These are phyloP conservation scores for Dimorphilus gyrociliatus DNA, from an alignment of 2,888 invertebrate genomes.

Conservation along the genomic window DNA sequence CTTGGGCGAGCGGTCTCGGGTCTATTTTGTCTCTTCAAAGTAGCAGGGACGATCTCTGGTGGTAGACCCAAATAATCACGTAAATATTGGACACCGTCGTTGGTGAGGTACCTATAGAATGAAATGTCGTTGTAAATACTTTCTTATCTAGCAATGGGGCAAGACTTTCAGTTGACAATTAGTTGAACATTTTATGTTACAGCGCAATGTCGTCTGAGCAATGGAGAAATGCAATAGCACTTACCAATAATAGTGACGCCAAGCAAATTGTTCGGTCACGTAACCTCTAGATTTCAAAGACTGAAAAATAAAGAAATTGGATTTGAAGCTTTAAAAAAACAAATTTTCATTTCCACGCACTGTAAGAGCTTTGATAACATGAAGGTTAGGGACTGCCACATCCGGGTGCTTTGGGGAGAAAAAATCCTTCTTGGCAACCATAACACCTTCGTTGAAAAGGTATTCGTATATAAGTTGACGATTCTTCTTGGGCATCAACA, in stretches of 20 bases:
- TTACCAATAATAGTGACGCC: conserved; percentile 99
- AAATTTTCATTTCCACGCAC: no score
- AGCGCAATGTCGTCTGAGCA: no score
- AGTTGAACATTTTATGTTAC: no score
- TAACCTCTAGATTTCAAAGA: conserved; percentile 87
- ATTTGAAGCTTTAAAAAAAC: no score
- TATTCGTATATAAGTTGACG: conserved; percentile 90
- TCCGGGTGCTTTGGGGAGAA: conserved; percentile 95
- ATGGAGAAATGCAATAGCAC: no score
- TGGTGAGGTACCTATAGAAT: conserved; percentile 92
- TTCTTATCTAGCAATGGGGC: no score
- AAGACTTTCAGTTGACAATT: no score
- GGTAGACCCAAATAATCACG: conserved; percentile 81
- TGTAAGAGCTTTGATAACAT: conserved; percentile 95
- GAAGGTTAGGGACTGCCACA: conserved; percentile 80
- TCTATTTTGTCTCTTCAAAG: conserved; percentile 74
- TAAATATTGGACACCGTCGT: conserved; percentile 92
- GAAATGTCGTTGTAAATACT: no score
- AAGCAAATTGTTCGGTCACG: conserved; percentile 98
- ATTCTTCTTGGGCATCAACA: conserved; percentile 99
- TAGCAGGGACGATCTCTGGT: conserved; percentile 93
- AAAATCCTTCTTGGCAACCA: conserved; percentile 97
- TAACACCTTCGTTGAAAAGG: conserved; percentile 95
- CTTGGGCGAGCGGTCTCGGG: conserved; percentile 51
- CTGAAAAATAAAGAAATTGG: conserved; percentile 37